Conservation (phyloP, 2,888 invertebrate genomes). For the Monochamus alternatus region DNA sequence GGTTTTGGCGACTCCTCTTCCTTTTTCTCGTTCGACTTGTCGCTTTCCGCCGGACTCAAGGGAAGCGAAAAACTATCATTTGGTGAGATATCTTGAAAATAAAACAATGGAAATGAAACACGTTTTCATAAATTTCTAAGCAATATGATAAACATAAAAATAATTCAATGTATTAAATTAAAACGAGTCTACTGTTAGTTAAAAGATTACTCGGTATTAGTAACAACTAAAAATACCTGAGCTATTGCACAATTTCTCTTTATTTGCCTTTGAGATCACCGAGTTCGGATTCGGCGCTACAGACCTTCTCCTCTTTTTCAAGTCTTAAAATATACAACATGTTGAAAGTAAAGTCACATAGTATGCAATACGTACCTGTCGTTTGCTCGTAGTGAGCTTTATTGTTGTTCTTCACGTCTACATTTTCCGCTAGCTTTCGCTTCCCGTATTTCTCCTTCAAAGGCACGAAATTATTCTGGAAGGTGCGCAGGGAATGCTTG, state of each 20-base stretch:
- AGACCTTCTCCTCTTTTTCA: conserved; percentile 46
- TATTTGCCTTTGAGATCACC: conserved; percentile 40
- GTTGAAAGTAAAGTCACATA: not conserved
- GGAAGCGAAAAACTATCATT: conserved; percentile 62
- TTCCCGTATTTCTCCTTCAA: conserved; percentile 37
- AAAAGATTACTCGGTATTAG: conserved; percentile 6
- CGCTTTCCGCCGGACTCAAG: conserved; percentile 67
- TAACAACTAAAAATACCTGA: conserved; percentile 44
- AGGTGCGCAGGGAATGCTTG: conserved; percentile 34
- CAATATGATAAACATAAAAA: not conserved
- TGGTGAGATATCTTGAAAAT: conserved; percentile 45
- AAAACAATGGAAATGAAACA: conserved; percentile 8
- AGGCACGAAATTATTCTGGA: conserved; percentile 41
- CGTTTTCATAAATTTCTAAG: not conserved
- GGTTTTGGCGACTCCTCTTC: conserved; percentile 51
- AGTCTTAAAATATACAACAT: conserved; percentile 47
- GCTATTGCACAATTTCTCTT: conserved; percentile 48
- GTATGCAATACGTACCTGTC: conserved; percentile 36
- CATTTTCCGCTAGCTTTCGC: conserved; percentile 44
- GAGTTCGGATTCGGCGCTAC: conserved; percentile 41
- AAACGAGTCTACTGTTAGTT: not conserved
- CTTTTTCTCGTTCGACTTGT: conserved; percentile 60
- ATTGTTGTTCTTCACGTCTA: conserved; percentile 50
- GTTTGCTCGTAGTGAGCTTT: conserved; percentile 41
- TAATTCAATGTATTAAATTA: not conserved